Base-by-base conservation (phyloP, 2,888 invertebrate genomes). In the Acronicta leporina region DNA sequence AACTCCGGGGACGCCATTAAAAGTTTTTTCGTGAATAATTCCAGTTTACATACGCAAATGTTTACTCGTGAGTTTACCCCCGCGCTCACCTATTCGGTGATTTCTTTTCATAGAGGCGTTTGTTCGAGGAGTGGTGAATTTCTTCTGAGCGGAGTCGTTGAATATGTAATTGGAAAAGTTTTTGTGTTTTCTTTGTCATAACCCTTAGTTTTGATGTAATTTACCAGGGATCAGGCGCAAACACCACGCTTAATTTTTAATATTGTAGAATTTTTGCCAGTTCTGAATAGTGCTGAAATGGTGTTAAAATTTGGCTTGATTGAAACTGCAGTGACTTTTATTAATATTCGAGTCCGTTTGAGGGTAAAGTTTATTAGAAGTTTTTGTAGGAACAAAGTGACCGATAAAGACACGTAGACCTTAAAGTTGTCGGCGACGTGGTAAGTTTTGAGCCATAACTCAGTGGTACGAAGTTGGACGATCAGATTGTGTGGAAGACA, bases 1-100 rank as follows among this genome's bases (percentile, higher is more conserved):
- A 94, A 92, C 94, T 93, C 92, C 89, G 88, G 93, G 92, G 94
- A 94, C 94, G 94, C 94, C 94, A 94, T 94, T 94, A 94, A 94
- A 94, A 94, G 94, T 94, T 94, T 94, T 94, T 94, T 93, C 93
- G 93, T 92, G 93, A 94, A 92, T 93, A 92, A 94, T 93, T 94
- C 88, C 92, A 94, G 94, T 94, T 94, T 94, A 93, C 94, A 94
- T 93, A 93, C 93, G 92, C 92, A 92, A 94, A 94, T 94, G 92
- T 94, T 94, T 93, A 94, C 92, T 92, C 83, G 88, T 88, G 91
- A 92, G 91, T 93, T 92, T 92, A 89, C 90, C 87, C 85, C 87
- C 85, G 86, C 89, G 86, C 90, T 92, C 91, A 94, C 93, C 94
- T 92, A 93, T 92, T 92, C 88, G 92, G 89, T 91, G 93, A 92